Conservation (phyloP, 2,113 vertebrate genomes). For the Ibidorhyncha struthersii region DNA sequence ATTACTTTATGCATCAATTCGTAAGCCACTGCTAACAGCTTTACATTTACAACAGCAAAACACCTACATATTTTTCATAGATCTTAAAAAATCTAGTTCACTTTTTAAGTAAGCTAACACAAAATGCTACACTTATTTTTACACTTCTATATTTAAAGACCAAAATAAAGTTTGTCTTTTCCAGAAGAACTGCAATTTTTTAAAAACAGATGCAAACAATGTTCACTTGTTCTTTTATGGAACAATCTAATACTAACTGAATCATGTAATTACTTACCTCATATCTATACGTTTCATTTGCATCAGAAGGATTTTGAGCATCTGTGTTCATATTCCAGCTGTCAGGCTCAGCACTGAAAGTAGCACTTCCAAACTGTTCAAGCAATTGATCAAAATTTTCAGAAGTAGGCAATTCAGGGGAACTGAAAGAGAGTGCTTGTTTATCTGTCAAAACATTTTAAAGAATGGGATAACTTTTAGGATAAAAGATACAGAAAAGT, state of each 20-base stretch:
- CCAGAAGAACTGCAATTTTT: not conserved
- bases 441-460: slow-evolving; percentile 74
- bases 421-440: slow-evolving; percentile 78
- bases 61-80: not conserved
- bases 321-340: slow-evolving; percentile 37
- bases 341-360: slow-evolving; percentile 56
- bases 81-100: not conserved
- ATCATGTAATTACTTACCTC: slow-evolving; percentile 54
- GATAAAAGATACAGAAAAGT: not conserved
- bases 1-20: not conserved
- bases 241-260: not conserved
- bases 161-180: not conserved
- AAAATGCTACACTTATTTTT: not conserved
- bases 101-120: not conserved
- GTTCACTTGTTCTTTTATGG: not conserved
- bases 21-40: not conserved
- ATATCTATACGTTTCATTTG: slow-evolving; percentile 72
- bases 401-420: slow-evolving; percentile 82
- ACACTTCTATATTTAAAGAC: not conserved
- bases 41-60: not conserved
- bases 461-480: not conserved
- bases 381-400: slow-evolving; percentile 84
- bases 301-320: not conserved
- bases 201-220: not conserved
- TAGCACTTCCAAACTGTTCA: slow-evolving; percentile 63